Evolutionary conservation across 1,140 invertebrate species (phyloP).

Genomic region (Hyposmocoma kahamanoa): DNA sequence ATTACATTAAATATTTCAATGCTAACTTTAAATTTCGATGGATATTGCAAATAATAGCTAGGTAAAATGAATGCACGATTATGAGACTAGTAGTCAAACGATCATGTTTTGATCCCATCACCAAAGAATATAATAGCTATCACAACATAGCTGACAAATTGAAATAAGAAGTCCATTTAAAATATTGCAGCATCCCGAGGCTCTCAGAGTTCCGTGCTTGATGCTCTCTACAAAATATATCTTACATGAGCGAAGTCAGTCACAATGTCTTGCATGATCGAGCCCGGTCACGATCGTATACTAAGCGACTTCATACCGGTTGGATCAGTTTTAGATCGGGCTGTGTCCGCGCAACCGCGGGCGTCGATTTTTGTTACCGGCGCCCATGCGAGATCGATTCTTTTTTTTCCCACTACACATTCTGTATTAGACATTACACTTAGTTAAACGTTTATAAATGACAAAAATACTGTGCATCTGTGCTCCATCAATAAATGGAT

Average conservation of each 20-base stretch:
- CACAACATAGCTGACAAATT: no score
- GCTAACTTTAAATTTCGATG: no score
- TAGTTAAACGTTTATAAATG: neutral
- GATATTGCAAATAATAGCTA: no score
- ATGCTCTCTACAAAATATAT: conserved; percentile 2
- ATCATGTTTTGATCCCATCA: no score
- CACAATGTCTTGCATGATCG: conserved; percentile 11
- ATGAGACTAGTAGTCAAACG: no score
- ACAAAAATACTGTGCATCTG: neutral
- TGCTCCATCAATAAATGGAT: neutral
- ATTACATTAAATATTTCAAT: no score
- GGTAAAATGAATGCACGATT: no score
- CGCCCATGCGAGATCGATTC: conserved; percentile 25
- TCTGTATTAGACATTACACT: neutral
- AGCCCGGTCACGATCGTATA: conserved; percentile 31
- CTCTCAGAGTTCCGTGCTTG: no score
- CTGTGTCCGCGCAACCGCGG: conserved; percentile 40
- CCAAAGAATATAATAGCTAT: no score
- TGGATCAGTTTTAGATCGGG: conserved; percentile 58
- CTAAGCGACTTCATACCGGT: conserved; percentile 51
- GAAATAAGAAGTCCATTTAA: no score
- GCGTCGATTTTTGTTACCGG: conserved; percentile 3
- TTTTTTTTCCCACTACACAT: conserved; percentile 21
- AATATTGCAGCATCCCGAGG: no score
- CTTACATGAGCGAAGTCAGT: neutral